These are phyloP conservation scores for Acanthiza pusilla DNA, from an alignment of 2,797 vertebrate species.

Conservation along the genomic window DNA sequence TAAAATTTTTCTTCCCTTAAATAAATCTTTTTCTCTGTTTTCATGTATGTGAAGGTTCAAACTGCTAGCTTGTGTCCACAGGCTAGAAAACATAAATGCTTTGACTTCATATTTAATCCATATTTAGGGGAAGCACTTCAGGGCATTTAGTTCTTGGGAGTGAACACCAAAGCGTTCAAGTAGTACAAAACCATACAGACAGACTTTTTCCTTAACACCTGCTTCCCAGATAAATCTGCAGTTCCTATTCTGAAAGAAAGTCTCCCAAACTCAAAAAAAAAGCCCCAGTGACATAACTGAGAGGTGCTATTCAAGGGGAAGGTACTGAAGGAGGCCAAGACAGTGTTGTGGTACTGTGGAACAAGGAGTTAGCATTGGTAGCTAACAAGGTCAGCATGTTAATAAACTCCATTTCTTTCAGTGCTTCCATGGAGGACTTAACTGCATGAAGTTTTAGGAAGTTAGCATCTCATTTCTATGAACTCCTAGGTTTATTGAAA, in stretches of 20 bases:
- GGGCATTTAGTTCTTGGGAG: background rate
- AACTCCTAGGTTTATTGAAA: background rate
- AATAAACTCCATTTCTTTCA: background rate
- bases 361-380: background rate
- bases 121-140: background rate
- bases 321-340: background rate
- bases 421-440: background rate
- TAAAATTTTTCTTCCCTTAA: background rate
- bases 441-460: background rate
- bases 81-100: background rate
- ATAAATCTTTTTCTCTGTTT: background rate
- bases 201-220: background rate
- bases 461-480: background rate
- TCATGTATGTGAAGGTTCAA: background rate
- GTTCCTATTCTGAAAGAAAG: background rate
- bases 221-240: background rate
- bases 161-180: background rate
- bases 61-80: background rate
- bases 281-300: background rate
- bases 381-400: background rate
- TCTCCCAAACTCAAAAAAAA: background rate
- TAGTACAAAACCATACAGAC: background rate
- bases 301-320: background rate
- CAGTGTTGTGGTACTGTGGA: fast-evolving
- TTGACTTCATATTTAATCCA: background rate